Base-by-base conservation (phyloP, 1,140 invertebrate species). In the Lanistes nyassanus region DNA sequence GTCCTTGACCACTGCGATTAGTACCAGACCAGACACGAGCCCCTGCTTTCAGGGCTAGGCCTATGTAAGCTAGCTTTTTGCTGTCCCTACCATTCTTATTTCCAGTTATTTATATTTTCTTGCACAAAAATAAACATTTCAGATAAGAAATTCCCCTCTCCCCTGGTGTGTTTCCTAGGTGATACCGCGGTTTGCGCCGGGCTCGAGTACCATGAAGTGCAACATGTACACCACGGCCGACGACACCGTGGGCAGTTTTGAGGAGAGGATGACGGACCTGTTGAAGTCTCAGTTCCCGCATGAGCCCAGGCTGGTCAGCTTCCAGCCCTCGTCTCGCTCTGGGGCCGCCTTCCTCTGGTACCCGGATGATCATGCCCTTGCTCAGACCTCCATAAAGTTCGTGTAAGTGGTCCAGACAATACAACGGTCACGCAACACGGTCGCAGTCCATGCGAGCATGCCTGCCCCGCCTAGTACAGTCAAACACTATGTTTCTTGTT, bases 341-440 rank as follows among this genome's bases (percentile, higher is more conserved):
- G 56, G 70, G 21, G 70, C 55, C 2, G 70, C 70, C 55, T 72
- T 62, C 55, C 70, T 72, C 19, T 72, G 70, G 70, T 72, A 72
- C 55, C 70, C 70, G 9, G 70, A 72, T 36, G 70, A 72, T 23
- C 23, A 26, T 2, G 36, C 70, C 36, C 21, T 72, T 23, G n/a
- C 36, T 5, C 6, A 11, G 16, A 26, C 55, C 37, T 34, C 31
- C 11, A 72, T 72, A 31, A 72, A 72, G 29, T 72, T 72, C 36
- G 70, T 72, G 70, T 72, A 37, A 58, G 70, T 72, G 29, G 19
- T 19, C 21, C 39, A 4, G 4, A 19, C 62, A n/a, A n/a, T n/a
- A n/a, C n/a, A n/a, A n/a, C n/a, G n/a, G n/a, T n/a, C n/a, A n/a
- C n/a, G n/a, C n/a, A n/a, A n/a, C n/a, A n/a, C n/a, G n/a, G n/a